Percentiles rank a stretch among this genome's conserved stretches.
phyloP scores from a whole-genome alignment of 2,113 vertebrate genomes.

The Pygoscelis adeliae region DNA sequence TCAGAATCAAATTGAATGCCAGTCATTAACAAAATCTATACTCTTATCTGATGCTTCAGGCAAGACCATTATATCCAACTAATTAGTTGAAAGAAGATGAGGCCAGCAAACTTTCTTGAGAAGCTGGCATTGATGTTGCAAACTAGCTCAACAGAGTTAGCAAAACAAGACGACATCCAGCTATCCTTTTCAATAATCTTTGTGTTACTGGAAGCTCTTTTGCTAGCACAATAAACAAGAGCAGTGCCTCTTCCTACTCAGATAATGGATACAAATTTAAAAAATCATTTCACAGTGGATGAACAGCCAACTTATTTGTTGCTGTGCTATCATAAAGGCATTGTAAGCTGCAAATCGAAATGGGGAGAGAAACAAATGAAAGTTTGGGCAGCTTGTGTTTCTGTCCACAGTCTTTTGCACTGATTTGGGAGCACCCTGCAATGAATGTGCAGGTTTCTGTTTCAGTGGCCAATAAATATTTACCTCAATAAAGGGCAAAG shows the following conservation, averaged over 20 bases:
- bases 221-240: not conserved
- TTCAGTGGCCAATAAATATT: not conserved
- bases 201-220: not conserved
- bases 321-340: not conserved
- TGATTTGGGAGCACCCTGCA: not conserved
- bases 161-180: not conserved
- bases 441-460: fast-evolving
- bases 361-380: not conserved
- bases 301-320: slow-evolving; percentile 23
- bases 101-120: not conserved
- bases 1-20: not conserved
- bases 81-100: not conserved
- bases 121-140: not conserved
- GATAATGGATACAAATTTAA: slow-evolving; percentile 1
- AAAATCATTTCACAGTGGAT: slow-evolving; percentile 46
- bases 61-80: not conserved
- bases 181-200: not conserved
- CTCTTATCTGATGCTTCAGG: not conserved
- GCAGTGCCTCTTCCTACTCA: not conserved
- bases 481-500: not conserved
- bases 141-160: not conserved
- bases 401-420: not conserved
- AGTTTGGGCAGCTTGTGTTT: not conserved
- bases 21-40: not conserved
- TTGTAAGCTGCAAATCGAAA: not conserved